Base-by-base conservation (phyloP, 1,140 invertebrate species). In the Heliconius eleuchia region DNA sequence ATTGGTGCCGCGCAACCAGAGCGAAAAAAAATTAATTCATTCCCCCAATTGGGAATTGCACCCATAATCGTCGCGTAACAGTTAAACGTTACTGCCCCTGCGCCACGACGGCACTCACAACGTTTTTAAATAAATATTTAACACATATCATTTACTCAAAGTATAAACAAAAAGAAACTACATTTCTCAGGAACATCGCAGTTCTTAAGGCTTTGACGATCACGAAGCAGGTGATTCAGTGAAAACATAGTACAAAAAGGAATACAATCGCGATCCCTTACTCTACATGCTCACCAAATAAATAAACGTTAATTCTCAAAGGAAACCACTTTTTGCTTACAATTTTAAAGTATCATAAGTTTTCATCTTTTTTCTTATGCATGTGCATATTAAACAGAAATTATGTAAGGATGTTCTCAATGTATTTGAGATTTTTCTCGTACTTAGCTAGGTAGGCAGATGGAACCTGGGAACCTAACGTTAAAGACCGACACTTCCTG, bases 211-310 rank as follows among this genome's bases (percentile, higher is more conserved):
- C 60, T 66, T 52, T 66, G 60, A 23, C 60, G 60, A 30, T 0
- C 23, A 66, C 60, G 27, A 23, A 23, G 1, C 60, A 66, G 27
- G 60, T 66, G 60, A 66, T 66, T 66, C 60, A 66, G 23, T 66
- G 60, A 30, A 66, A 66, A 30, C 23, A 66, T 27, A 30, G 13
- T 66, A 66, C 13, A 66, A 66, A 66, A 66, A 66, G 27, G 60
- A 66, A 66, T 66, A 66, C 60, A 66, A 66, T 66, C 60, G 60
- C 60, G 57, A 30, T 66, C 60, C 60, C 60, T 66, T 66, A 66
- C 60, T 66, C 60, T 66, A 27, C 23, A 27, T 30, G 23, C 60
- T 8, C 60, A 27, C 27, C 60, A 66, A 66, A 66, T 66, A 66
- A 66, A 66, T 66, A 66, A 66, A 66, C 27, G 23, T 66, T 66